Base-by-base conservation (phyloP, 2,797 vertebrate genomes). In the Tokudaia tokunoshimensis region DNA sequence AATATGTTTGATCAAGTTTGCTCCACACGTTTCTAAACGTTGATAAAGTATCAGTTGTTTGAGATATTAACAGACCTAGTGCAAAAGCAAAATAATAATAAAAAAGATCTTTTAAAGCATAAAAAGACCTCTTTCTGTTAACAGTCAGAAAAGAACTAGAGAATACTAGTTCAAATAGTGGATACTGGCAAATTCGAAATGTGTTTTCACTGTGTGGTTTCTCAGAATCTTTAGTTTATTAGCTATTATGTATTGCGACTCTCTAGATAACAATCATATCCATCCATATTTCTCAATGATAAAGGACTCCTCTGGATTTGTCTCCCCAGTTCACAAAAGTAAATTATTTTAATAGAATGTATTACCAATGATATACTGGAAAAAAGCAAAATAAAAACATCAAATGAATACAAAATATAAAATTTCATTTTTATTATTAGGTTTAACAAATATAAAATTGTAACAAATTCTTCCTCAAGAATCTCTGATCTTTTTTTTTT, bases 381-480 rank as follows among this genome's bases (percentile, higher is more conserved):
- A 95, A 95, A 85, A 92, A 61, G 12, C 61, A 19, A 95, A 93
- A 34, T 84, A 63, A 81, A 90, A 94, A 81, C 19, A 95, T 89
- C 24, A 82, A 61, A 89, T 61, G 10, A 1, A 80, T 87, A 72
- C 22, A 10, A 91, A 88, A 67, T 89, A 76, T 59, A 79, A 79
- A 89, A 63, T 47, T 65, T 8, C 24, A 41, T 65, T 63, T 92
- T 92, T 89, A 79, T 83, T 47, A 88, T 74, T 89, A 89, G 31
- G 57, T 29, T 89, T 89, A 89, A 89, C 20, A 89, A 78, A 89
- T 24, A 63, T 50, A 63, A 81, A 89, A 63, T 61, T 34, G 10
- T 61, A 34, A 26, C 31, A 91, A 61, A 52, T 91, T 85, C 93
- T 47, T 91, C 14, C 37, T 92, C 34, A 26, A 63, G 24, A 70